Base-by-base conservation (phyloP, 2,797 vertebrate genomes). In the Tachyglossus aculeatus region DNA sequence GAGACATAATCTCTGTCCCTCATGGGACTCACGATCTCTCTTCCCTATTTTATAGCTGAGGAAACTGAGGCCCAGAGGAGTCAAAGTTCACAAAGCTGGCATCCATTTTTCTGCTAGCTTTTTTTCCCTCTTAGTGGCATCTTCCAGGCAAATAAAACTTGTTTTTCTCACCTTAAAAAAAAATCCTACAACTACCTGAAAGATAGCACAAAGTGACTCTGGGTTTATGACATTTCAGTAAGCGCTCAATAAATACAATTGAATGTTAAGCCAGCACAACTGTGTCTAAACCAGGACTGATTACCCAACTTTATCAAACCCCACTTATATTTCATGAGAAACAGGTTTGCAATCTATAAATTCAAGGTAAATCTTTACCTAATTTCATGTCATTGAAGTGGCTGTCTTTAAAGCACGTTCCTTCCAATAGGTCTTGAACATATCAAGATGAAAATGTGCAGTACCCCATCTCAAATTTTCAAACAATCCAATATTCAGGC, bases 401-500 rank as follows among this genome's bases (percentile, higher is more conserved):
- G 55, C 63, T 89, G 67, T 63, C 59, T 85, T 77, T 85, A 83
- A 87, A 85, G 39, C 59, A 81, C 71, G 72, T 78, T 72, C 58
- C 50, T 71, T 43, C 59, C 74, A 78, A 82, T 83, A 84, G 56
- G 71, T 69, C 66, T 86, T 71, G 64, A 74, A 52, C 53, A 73
- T 80, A 83, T 77, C 58, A 83, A 81, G 75, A 81, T 63, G 7
- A 0, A 90, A 89, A 86, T 86, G 67, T 70, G 82, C 74, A 74
- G 13, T 71, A 85, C 82, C 67, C 85, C 72, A 71, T 84, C 71
- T 88, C 71, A 83, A 63, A 90, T 84, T 89, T 88, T 87, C 80
- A 88, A 88, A 88, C 86, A 88, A 80, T 86, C 67, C 81, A 87
- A 84, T 84, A 86, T 83, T 79, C 74, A 83, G 58, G 76, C 86